A percentile compares a stretch with the other conserved stretches of the same genome.
These are phyloP conservation scores for Harmothoe impar DNA, from an alignment of 2,888 invertebrate species.

Conservation along the genomic window DNA sequence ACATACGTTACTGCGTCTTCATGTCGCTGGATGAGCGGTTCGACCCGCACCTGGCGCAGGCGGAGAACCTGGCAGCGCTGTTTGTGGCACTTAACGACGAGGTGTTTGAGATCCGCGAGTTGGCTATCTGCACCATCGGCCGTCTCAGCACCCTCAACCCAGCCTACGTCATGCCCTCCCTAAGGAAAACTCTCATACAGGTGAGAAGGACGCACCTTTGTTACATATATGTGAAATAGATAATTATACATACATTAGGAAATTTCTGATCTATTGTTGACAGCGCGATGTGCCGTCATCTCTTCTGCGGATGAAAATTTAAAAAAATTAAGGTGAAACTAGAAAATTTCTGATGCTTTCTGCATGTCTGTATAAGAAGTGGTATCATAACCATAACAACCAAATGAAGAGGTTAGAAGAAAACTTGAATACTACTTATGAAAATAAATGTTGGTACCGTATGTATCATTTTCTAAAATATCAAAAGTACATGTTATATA, in stretches of 20 bases:
- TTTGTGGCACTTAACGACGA: slow-evolving; percentile 98
- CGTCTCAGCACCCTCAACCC: slow-evolving; percentile 96
- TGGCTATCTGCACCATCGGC: slow-evolving; percentile 96
- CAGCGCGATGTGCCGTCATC: no score
- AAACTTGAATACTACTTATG: no score
- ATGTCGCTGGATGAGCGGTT: slow-evolving; percentile 95
- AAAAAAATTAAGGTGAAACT: no score
- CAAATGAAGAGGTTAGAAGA: no score
- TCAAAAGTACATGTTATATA: no score
- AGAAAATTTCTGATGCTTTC: no score
- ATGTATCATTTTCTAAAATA: no score
- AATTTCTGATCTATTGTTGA: not conserved
- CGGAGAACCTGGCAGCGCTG: slow-evolving; percentile 95
- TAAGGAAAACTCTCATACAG: slow-evolving; percentile 94
- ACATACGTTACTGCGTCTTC: slow-evolving; percentile 96
- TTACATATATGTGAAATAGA: no score
- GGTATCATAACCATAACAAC: no score
- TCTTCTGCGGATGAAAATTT: no score
- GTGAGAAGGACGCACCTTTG: slow-evolving; percentile 77
- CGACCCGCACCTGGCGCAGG: slow-evolving; percentile 96
- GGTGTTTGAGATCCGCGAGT: slow-evolving; percentile 96
- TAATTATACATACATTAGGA: not conserved
- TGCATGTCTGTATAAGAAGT: no score
- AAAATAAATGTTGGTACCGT: no score
- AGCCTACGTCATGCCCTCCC: slow-evolving; percentile 98